These are phyloP conservation scores for Trichosurus vulpecula DNA, from an alignment of 2,797 vertebrate genomes.

Conservation along the genomic window DNA sequence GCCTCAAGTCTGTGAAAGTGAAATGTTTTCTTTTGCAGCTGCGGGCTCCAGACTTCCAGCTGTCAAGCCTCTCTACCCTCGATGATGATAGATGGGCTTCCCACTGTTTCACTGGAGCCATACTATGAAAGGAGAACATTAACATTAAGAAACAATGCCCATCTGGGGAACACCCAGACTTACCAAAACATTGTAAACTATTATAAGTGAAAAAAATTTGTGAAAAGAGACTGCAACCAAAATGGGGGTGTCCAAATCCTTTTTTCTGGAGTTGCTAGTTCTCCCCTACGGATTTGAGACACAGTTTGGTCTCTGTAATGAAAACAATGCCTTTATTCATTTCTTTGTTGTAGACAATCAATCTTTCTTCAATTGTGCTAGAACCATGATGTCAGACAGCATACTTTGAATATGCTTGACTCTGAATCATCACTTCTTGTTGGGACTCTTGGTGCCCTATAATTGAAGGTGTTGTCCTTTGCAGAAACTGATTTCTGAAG, in stretches of 20 bases:
- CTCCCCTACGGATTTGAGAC: slow-evolving; percentile 72
- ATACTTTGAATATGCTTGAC: slow-evolving; percentile 61
- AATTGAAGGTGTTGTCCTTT: slow-evolving; percentile 69
- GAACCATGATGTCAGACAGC: slow-evolving; percentile 63
- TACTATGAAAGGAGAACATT: slow-evolving; percentile 55
- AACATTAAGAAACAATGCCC: slow-evolving; percentile 37
- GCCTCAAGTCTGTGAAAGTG: slow-evolving; percentile 53
- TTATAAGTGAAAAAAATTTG: slow-evolving; percentile 49
- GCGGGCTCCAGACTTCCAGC: slow-evolving; percentile 50
- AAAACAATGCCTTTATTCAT: slow-evolving; percentile 86
- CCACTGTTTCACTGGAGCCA: slow-evolving; percentile 62
- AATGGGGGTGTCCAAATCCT: slow-evolving; percentile 67
- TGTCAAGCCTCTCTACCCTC: slow-evolving; percentile 28
- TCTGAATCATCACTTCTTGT: slow-evolving; percentile 55
- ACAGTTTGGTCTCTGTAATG: slow-evolving; percentile 72
- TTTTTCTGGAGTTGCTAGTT: slow-evolving; percentile 72
- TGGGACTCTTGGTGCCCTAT: background rate
- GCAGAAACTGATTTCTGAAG: slow-evolving; percentile 95
- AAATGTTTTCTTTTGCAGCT: slow-evolving; percentile 61
- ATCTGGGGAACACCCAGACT: slow-evolving; percentile 4
- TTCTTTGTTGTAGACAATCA: slow-evolving; percentile 71
- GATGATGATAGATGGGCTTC: slow-evolving; percentile 32
- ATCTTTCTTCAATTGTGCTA: slow-evolving; percentile 77
- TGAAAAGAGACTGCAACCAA: slow-evolving; percentile 71
- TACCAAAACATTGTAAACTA: slow-evolving; percentile 56